Evolutionary conservation across 35 echinoderm and acorn worm species (phyloP).

Genomic region (Lytechinus pictus): DNA sequence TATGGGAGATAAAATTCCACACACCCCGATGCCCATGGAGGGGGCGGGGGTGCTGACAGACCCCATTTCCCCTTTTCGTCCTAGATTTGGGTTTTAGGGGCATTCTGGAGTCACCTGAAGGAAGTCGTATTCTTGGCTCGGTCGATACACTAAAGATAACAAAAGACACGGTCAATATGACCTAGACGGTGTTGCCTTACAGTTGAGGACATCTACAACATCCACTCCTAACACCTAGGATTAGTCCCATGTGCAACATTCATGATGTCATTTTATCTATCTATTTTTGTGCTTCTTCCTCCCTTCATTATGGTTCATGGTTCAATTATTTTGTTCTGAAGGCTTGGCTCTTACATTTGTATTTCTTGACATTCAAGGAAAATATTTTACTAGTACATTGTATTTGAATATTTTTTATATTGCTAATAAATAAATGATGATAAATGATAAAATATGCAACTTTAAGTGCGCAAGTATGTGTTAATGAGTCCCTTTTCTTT

Average conservation of each 20-base stretch:
- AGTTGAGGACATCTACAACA: background rate
- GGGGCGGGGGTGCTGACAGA: conserved; percentile 5
- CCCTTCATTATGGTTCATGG: background rate
- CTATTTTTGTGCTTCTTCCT: background rate
- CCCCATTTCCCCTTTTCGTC: background rate
- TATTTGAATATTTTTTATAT: too few relatives aligned
- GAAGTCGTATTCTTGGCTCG: conserved; percentile 8
- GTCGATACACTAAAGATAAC: conserved; percentile 18
- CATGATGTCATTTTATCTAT: background rate
- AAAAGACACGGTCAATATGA: conserved; percentile 7
- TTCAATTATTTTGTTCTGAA: background rate
- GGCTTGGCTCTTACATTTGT: background rate
- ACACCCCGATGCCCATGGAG: background rate
- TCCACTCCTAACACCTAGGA: background rate
- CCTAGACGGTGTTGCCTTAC: background rate
- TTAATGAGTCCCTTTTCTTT: too few relatives aligned
- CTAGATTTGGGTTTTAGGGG: background rate
- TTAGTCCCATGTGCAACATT: background rate
- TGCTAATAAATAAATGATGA: too few relatives aligned
- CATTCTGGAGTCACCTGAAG: background rate
- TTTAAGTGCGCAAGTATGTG: too few relatives aligned
- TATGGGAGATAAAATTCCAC: background rate
- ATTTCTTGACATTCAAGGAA: too few relatives aligned
- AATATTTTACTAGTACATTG: too few relatives aligned
- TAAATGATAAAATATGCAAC: too few relatives aligned